Evolutionary conservation across 2,888 invertebrate genomes (phyloP), one percentile per base, ranked within the genome.

Genomic region (Platycheirus albimanus): DNA sequence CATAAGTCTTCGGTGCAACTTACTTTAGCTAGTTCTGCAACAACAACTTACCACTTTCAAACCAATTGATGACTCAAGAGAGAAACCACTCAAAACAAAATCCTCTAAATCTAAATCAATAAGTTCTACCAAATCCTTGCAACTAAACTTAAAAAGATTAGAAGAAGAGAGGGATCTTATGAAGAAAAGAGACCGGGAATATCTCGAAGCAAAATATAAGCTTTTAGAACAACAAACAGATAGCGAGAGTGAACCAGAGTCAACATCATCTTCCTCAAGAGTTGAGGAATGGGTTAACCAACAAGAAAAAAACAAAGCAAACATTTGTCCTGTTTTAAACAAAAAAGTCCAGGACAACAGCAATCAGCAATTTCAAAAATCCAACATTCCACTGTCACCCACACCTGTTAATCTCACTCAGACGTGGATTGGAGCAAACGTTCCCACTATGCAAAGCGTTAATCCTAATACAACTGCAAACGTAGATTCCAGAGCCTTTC

Each of bases 241-340:
- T n/a, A n/a, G n/a, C n/a, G 43, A 43, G 1, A 43, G 8, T 19
- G 19, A 43, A 43, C n/a, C n/a, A 43, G 43, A 17, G 43, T 45
- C 45, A 45, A 45, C 45, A 45, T 45, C 45, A 45, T 45, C 45
- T n/a, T n/a, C n/a, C n/a, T n/a, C n/a, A n/a, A n/a, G n/a, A n/a
- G n/a, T n/a, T n/a, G n/a, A n/a, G n/a, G 19, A 45, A 17, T 45
- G 45, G 45, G 10, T 45, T 2, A 11, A 10, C 10, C 45, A 17
- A 19, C 45, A 45, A 19, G 36, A 5, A 0, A 36, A 8, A 36
- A 36, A 8, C n/a, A 36, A n/a, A 8, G n/a, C 11, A 10, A 5
- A 6, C 3, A 10, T 3, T 36, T 36, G 36, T 45, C 45, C 8
- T 2, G 6, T 8, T 17, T 2, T 19, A 19, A 19, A 45, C 19